Percentiles rank a stretch among this genome's conserved stretches.
These are phyloP conservation scores for Plagodis pulveraria DNA, from an alignment of 2,888 invertebrate species.

Conservation along the genomic window DNA sequence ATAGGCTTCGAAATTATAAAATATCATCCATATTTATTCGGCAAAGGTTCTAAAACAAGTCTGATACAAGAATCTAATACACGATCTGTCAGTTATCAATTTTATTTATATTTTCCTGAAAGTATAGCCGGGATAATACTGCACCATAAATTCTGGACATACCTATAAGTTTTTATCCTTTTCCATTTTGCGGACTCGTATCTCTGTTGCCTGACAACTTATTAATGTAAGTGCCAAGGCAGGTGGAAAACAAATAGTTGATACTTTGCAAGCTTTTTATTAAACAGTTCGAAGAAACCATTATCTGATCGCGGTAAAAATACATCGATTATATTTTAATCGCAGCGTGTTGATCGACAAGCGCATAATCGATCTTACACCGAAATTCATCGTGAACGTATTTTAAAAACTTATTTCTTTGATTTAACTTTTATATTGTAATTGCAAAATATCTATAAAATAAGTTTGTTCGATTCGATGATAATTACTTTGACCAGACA, in stretches of 20 bases:
- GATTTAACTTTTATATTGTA: constrained; percentile 51
- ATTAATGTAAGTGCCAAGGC: constrained; percentile 25
- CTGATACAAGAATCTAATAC: no score
- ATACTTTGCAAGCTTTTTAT: constrained; percentile 8
- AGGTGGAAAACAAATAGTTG: constrained; percentile 33
- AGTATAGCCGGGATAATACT: constrained; percentile 10
- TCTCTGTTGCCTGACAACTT: constrained; percentile 15
- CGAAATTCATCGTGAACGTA: constrained; percentile 58
- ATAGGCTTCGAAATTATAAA: no score
- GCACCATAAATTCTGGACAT: constrained; percentile 8
- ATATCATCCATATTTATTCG: no score
- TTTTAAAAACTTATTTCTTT: constrained; percentile 33
- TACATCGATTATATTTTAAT: constrained; percentile 10
- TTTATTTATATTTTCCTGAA: no score
- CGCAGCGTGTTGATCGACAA: constrained; percentile 12
- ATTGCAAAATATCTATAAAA: no score
- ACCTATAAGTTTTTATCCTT: constrained; percentile 24
- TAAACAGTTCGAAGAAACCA: constrained; percentile 11
- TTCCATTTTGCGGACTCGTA: constrained; percentile 13
- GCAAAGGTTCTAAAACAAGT: no score
- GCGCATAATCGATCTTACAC: constrained; percentile 34
- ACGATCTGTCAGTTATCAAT: no score
- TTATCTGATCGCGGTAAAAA: constrained; percentile 15
- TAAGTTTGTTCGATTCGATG: no score
- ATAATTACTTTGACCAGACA: no score